phyloP scores from a whole-genome alignment of 2,888 invertebrate species.

The Pandemis cinnamomeana region DNA sequence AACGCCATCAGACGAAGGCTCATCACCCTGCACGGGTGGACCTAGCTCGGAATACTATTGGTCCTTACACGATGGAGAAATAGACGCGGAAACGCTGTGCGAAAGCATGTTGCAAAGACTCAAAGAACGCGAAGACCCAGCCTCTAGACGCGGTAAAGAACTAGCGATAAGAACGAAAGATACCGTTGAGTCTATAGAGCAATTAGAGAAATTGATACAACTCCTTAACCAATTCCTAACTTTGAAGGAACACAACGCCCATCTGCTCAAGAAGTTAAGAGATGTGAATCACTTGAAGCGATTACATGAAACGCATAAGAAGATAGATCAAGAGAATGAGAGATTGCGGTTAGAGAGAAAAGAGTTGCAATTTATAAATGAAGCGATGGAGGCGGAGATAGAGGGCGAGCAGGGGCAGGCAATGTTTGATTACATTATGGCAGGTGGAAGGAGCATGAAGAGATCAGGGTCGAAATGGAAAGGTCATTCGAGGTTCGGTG shows the following conservation, averaged over 20 bases:
- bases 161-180: conserved; percentile 84
- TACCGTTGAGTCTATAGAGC: conserved; percentile 89
- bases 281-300: conserved; percentile 90
- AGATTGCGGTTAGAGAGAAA: conserved; percentile 66
- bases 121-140: conserved; percentile 71
- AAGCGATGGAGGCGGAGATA: conserved; percentile 83
- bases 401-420: conserved; percentile 87
- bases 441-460: conserved; percentile 80
- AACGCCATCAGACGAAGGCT: conserved; percentile 76
- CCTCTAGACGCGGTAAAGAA: conserved; percentile 82
- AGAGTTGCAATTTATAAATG: conserved; percentile 74
- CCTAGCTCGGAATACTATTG: conserved; percentile 69
- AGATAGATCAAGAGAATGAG: conserved; percentile 74
- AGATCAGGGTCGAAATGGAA: conserved; percentile 81
- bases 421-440: conserved; percentile 87
- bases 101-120: conserved; percentile 74
- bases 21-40: conserved; percentile 75
- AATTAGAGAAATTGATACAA: conserved; percentile 90
- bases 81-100: conserved; percentile 70
- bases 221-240: conserved; percentile 90
- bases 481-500: conserved; percentile 74
- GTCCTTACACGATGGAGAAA: conserved; percentile 61
- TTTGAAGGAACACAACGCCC: conserved; percentile 88
- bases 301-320: conserved; percentile 85
- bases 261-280: conserved; percentile 87